These are phyloP conservation scores for Palythoa grandiflora DNA, from an alignment of 92 coral and sea anemone genomes.

Conservation along the genomic window DNA sequence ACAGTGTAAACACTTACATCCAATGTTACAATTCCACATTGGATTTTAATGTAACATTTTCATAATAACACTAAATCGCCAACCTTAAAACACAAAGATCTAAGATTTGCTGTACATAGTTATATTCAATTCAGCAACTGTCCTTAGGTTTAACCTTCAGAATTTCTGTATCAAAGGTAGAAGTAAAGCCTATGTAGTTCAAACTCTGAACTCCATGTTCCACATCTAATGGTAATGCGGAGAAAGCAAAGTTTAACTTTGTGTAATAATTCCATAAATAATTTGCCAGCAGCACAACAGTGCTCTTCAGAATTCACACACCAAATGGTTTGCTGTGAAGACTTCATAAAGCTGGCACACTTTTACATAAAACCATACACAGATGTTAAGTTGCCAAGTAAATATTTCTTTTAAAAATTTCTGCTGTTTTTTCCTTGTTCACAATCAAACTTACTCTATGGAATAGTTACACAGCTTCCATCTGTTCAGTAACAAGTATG, in stretches of 20 bases:
- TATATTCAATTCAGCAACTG: neutral
- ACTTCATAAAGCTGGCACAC: slow-evolving; percentile 59
- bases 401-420: neutral
- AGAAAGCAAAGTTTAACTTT: neutral
- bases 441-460: no score
- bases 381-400: neutral
- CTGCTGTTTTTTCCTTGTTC: neutral
- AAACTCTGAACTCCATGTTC: no score
- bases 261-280: neutral
- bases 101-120: neutral
- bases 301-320: slow-evolving; percentile 66
- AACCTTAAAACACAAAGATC: neutral
- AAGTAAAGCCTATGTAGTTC: no score
- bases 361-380: neutral
- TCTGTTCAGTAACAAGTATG: neutral
- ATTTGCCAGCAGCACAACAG: neutral
- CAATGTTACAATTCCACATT: neutral
- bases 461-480: neutral
- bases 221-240: neutral
- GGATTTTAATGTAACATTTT: neutral
- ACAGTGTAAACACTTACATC: neutral
- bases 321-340: slow-evolving; percentile 77
- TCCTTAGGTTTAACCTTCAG: neutral
- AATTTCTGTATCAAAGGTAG: no score
- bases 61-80: neutral